These are phyloP conservation scores for Hydrotaea diabolus DNA, from an alignment of 2,888 invertebrate species.

Conservation along the genomic window DNA sequence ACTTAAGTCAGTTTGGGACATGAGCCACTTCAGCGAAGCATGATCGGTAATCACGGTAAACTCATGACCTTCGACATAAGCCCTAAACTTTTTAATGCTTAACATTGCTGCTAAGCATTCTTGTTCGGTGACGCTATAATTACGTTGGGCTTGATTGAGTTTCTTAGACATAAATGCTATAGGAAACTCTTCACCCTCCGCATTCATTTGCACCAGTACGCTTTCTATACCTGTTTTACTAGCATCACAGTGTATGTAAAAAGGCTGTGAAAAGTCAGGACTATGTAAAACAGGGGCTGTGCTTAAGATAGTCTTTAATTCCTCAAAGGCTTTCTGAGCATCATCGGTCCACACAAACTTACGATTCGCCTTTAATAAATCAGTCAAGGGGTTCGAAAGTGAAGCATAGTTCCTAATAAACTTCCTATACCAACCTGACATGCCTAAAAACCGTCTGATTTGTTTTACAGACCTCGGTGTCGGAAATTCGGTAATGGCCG, in stretches of 20 bases:
- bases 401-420: conserved; percentile 44
- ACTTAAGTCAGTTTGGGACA: no score
- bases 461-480: conserved; percentile 20
- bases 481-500: conserved; percentile 42
- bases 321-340: not conserved
- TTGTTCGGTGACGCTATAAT: no score
- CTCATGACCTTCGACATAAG: no score
- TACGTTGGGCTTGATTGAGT: no score
- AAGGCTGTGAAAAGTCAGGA: conserved; percentile 30
- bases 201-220: conserved; percentile 41
- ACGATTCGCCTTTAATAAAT: conserved; percentile 16
- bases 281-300: conserved; percentile 17
- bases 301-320: not conserved
- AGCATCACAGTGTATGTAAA: conserved; percentile 62
- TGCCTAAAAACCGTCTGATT: conserved; percentile 30
- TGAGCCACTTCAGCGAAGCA: no score
- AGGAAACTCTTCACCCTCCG: conserved; percentile 42
- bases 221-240: conserved; percentile 50
- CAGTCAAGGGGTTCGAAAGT: conserved; percentile 17
- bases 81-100: no score
- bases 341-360: conserved; percentile 26
- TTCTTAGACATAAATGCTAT: no score
- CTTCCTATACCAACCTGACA: conserved; percentile 46
- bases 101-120: no score
- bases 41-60: no score